Conservation (phyloP, 2,113 vertebrate species). For the Sminthopsis crassicaudata region DNA sequence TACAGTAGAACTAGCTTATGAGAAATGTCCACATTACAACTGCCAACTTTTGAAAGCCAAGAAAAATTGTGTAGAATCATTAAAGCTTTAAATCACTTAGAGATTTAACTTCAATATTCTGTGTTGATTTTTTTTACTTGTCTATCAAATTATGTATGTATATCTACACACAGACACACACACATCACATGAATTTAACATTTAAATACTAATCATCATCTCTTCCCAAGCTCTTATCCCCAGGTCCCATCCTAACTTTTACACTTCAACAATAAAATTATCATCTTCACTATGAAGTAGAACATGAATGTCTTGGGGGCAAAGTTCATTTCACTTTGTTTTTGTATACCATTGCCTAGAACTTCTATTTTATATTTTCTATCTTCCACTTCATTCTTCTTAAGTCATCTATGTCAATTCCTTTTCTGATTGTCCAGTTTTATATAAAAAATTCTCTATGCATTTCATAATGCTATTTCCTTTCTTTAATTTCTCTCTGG, state of each 20-base stretch:
- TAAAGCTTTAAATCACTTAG: background rate
- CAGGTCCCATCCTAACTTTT: background rate
- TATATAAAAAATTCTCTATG: background rate
- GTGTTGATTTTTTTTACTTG: background rate
- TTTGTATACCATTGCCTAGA: background rate
- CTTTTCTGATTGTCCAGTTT: background rate
- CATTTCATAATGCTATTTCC: background rate
- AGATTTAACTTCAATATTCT: background rate
- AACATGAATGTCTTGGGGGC: background rate
- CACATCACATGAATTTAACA: background rate
- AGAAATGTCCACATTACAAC: constrained; percentile 18
- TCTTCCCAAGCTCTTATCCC: background rate
- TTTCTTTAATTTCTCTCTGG: background rate
- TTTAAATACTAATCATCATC: constrained; percentile 10
- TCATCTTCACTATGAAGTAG: background rate
- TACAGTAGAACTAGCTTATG: constrained; percentile 49
- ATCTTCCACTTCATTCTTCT: background rate
- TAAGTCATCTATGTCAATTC: background rate
- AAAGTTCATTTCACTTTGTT: background rate
- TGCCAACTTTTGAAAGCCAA: background rate
- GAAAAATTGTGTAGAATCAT: background rate
- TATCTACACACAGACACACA: background rate
- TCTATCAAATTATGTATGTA: background rate
- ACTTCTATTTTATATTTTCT: background rate
- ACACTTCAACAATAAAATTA: background rate